Base-by-base conservation (phyloP, 2,888 invertebrate species). In the Priocnemis perturbator region DNA sequence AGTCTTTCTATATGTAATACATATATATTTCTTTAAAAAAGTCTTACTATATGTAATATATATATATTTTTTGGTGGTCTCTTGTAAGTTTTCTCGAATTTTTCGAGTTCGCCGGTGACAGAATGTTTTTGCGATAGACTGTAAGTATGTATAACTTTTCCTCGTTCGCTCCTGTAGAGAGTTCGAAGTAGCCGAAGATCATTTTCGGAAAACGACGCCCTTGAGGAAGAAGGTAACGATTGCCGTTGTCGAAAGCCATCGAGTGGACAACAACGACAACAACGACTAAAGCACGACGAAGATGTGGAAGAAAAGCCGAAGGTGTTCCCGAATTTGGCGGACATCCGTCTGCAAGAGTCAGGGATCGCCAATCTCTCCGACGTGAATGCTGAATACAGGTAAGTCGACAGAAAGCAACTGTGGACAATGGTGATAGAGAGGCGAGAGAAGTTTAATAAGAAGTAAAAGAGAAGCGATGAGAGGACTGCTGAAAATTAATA, bases 301-400 rank as follows among this genome's bases (percentile, higher is more conserved):
- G 19, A 58, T 5, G 20, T 55, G n/a, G 37, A 78, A 11, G 71
- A 26, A 26, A 26, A 26, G 5, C 26, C 26, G 26, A 26, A 26
- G 15, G 78, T 79, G 47, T 88, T 88, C 69, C 88, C 88, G 0
- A 86, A 84, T 65, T 79, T 87, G 45, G 74, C 81, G 5, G 85
- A 87, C 50, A 57, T 67, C 26, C 81, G 76, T 44, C 73, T 87
- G 5, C 80, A 82, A 23, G 76, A 81, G 60, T 81, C 84, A 9
- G 86, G 85, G 9, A 77, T 87, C 9, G 77, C 83, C n/a, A 83
- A 74, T 67, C 66, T 77, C 37, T 68, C 78, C 7, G 84, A 83
- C 30, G 71, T 67, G 55, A 77, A 81, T 15, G 59, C 79, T n/a
- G 81, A 83, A 56, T 55, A 74, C 61, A 82, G 76, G 86, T 86